Evolutionary conservation across 2,797 vertebrate species (phyloP).

Genomic region (Mus minutoides): DNA sequence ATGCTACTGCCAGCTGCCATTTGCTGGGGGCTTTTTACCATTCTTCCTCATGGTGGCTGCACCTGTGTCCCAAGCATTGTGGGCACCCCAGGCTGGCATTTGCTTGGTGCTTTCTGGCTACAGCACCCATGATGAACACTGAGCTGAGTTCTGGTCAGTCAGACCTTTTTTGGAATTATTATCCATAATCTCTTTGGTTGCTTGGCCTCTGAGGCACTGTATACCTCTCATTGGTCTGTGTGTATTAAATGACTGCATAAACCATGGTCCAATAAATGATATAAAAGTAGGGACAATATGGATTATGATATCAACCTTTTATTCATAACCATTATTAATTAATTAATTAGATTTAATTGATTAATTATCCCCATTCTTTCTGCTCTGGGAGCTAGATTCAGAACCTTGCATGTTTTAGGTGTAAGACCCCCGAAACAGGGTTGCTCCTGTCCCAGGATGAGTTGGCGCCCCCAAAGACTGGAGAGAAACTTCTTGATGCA

Average conservation of each 20-base stretch:
- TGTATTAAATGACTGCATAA: background rate
- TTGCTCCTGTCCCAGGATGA: too few species aligned
- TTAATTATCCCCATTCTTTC: background rate
- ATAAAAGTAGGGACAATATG: constrained; percentile 16
- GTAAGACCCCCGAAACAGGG: too few species aligned
- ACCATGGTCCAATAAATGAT: background rate
- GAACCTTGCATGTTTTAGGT: background rate
- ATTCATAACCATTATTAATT: background rate
- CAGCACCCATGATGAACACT: background rate
- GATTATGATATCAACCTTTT: constrained; percentile 25
- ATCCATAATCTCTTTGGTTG: background rate
- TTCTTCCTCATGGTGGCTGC: background rate
- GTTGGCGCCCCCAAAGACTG: too few species aligned
- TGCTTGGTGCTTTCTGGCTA: background rate
- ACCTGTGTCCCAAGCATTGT: accelerated
- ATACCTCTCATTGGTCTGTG: background rate
- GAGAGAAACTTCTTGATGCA: too few species aligned
- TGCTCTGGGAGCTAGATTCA: background rate
- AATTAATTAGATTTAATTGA: too few species aligned
- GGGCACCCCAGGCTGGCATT: background rate
- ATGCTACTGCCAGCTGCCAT: too few species aligned
- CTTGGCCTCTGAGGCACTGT: background rate
- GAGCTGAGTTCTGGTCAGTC: background rate
- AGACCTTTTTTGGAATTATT: background rate
- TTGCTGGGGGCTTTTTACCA: too few species aligned